These are phyloP conservation scores for Chrysolina haemoptera DNA, from an alignment of 2,888 invertebrate species.

Conservation along the genomic window DNA sequence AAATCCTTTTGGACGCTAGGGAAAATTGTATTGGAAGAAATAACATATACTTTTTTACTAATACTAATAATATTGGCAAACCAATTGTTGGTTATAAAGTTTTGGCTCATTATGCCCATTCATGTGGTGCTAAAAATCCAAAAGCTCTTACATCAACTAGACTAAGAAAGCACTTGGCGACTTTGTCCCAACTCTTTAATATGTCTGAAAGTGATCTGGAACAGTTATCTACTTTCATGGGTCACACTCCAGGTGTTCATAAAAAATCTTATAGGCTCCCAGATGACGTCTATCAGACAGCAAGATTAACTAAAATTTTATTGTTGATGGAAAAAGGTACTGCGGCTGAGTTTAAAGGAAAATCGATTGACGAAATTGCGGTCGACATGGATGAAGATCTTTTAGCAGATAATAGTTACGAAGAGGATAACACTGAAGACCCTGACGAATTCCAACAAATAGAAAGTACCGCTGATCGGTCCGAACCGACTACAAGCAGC, in stretches of 20 bases:
- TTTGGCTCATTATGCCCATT: constrained; percentile 46
- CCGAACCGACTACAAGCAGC: neutral
- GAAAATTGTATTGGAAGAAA: constrained; percentile 28
- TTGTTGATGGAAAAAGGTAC: neutral
- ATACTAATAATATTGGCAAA: constrained; percentile 26
- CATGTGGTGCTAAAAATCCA: constrained; percentile 51
- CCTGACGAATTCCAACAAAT: neutral
- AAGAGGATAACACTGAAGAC: no score
- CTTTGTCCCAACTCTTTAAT: constrained; percentile 50
- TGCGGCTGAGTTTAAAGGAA: constrained; percentile 45
- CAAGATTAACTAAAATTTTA: neutral
- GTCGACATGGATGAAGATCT: constrained; percentile 46
- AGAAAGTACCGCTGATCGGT: neutral
- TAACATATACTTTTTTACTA: constrained; percentile 44
- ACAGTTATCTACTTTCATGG: neutral
- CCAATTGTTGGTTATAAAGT: constrained; percentile 54
- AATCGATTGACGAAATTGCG: constrained; percentile 45
- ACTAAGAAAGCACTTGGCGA: constrained; percentile 52
- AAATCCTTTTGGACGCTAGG: constrained; percentile 34
- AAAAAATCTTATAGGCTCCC: neutral
- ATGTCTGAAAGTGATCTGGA: neutral
- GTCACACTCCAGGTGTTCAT: neutral
- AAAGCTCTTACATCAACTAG: constrained; percentile 46
- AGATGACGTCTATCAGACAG: no score
- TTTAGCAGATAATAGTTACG: no score